Evolutionary conservation across 1,140 invertebrate genomes (phyloP).

Genomic region (Lysiphlebus fabarum): DNA sequence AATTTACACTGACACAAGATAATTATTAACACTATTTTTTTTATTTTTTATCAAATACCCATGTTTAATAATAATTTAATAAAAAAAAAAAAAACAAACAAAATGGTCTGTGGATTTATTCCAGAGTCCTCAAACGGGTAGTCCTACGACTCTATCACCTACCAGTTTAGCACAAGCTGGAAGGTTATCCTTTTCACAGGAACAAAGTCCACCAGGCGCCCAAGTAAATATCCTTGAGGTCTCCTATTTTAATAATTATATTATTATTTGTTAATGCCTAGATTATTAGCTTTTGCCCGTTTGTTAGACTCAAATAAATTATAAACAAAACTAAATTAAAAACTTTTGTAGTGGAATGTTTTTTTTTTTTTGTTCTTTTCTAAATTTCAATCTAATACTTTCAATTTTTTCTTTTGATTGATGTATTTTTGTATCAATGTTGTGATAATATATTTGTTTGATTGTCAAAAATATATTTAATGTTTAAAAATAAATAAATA

Average conservation of each 20-base stretch:
- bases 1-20: not conserved
- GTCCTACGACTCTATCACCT: conserved; percentile 71
- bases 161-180: conserved; percentile 60
- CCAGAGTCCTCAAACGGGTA: conserved; percentile 68
- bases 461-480: too few relatives aligned
- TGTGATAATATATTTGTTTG: too few relatives aligned
- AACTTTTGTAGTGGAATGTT: too few relatives aligned
- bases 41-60: conserved; percentile 1
- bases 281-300: conserved; percentile 2
- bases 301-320: conserved; percentile 1
- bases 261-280: conserved; percentile 7
- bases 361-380: too few relatives aligned
- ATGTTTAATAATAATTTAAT: conserved; percentile 15
- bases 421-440: too few relatives aligned
- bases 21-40: conserved; percentile 1
- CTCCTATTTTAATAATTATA: conserved; percentile 27
- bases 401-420: too few relatives aligned
- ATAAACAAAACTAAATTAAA: not conserved
- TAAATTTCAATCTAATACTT: too few relatives aligned
- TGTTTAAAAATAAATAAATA: too few relatives aligned
- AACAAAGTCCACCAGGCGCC: conserved; percentile 52
- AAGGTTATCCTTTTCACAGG: conserved; percentile 57
- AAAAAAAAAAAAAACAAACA: conserved; percentile 16
- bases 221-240: conserved; percentile 54
- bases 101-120: conserved; percentile 50